Evolutionary conservation across 1,140 invertebrate species (phyloP), one percentile per base, ranked within the genome.

Genomic region (Brachionus paranguensis): DNA sequence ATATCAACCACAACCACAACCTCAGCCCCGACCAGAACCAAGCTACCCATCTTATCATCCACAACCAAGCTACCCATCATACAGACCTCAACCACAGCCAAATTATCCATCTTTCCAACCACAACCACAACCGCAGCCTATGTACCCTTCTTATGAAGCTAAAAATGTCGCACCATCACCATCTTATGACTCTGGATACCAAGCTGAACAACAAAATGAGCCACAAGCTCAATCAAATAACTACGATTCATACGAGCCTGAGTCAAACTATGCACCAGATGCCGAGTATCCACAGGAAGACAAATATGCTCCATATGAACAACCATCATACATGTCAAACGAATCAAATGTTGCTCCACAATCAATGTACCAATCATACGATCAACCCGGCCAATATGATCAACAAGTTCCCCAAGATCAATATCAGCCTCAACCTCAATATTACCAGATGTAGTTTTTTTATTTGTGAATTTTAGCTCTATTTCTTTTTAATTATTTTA

Each of bases 371-470:
- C 72, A 47, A 50, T 20, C 41, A 50, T 10, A 17, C 6, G 33
- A 29, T 27, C 33, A 41, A 41, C 37, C 2, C 0, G 12, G 12
- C 27, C 8, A 29, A 4, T 70, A 27, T 70, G 20, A 70, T 1
- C 68, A 72, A 72, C 72, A 72, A 72, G 68, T 72, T 72, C 27
- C 72, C 7, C 24, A 76, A 47, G 20, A 76, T 4, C 72, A 37
- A n/a, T 72, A 72, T 43, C 68, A 72, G 20, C 68, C 65, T 10
- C 65, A 74, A 74, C 10, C 72, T 55, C 53, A 55, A 24, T 55
- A 55, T 17, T 55, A 55, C 17, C 53, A 55, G 7, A 55, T 55
- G 53, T 55, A 55, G 53, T 55, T 20, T 17, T 55, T 12, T 55
- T n/a, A 55, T 55, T 55, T 55, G 1, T 55, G 4, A 37, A 6